Base-by-base conservation (phyloP, 2,113 vertebrate genomes). In the Gambusia holbrooki region DNA sequence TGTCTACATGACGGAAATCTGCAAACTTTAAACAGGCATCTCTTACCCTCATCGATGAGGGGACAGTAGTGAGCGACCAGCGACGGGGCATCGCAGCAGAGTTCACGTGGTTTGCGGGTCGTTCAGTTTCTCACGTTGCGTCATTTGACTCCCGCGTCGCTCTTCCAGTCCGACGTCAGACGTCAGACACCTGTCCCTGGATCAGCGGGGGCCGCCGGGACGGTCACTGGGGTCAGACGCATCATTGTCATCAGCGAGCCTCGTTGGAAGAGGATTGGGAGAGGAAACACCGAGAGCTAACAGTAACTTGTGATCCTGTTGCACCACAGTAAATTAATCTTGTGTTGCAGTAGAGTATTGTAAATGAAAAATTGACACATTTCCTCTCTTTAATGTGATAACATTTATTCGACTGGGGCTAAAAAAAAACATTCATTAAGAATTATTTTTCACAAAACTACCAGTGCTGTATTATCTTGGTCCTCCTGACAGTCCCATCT, bases 111-210 rank as follows among this genome's bases (percentile, higher is more conserved):
- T 73, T 71, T 27, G 22, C 0, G 2, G 32, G 51, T 4, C 15
- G 72, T 69, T 71, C 66, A 30, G 69, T 62, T 64, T 45, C 63
- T 88, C 32, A 3, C 69, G 69, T 69, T 84, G 82, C 61, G 28
- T 85, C 79, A 84, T 40, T 71, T 42, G 27, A 77, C 62, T 70
- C 71, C 79, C 45, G 60, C 73, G 19, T 58, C 48, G 51, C 64
- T 62, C 62, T 67, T 81, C 70, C 74, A 51, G 63, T 74, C 81
- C 81, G 40, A 77, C 40, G 69, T 74, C 81, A 83, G 35, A 77
- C 40, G 69, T 85, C 80, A 84, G 45, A 83, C 77, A 84, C 74
- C 73, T 80, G 73, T 84, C 75, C 75, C 51, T 58, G 19, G 0
- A 25, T 69, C 66, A 48, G 69, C 62, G 58, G 33, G 33, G 33